Conservation (phyloP, 2,113 vertebrate genomes). For the Guaruba guarouba region DNA sequence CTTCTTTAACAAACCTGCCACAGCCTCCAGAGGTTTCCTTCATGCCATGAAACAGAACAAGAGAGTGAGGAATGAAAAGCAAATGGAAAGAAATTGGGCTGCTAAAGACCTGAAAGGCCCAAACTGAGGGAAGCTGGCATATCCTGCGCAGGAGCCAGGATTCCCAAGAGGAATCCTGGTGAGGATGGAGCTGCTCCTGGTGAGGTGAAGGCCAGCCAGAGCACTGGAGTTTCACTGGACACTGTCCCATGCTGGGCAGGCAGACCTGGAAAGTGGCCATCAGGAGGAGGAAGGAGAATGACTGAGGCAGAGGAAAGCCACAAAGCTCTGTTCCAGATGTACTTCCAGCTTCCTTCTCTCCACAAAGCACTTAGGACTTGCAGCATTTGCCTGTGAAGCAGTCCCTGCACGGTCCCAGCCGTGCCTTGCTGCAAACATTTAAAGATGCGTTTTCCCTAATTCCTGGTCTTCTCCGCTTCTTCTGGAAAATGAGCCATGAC, state of each 20-base stretch:
- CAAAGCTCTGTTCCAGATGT: neutral
- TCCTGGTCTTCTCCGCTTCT: neutral
- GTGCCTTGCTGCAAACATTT: neutral
- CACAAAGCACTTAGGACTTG: neutral
- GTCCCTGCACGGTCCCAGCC: neutral
- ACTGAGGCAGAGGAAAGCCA: neutral
- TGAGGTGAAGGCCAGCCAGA: neutral
- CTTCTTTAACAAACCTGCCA: neutral
- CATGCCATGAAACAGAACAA: neutral
- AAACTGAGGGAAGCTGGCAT: neutral
- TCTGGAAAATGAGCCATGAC: slow-evolving; percentile 57
- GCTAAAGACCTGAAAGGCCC: neutral
- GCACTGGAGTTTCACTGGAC: fast-evolving
- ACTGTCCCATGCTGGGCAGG: fast-evolving
- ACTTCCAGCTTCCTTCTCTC: neutral
- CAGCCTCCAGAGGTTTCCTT: neutral
- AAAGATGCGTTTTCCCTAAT: neutral
- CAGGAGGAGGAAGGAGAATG: neutral
- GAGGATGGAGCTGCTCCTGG: neutral
- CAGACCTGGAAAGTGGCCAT: neutral
- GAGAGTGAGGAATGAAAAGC: neutral
- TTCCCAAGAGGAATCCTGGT: neutral
- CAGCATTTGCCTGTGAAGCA: neutral
- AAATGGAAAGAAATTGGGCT: neutral
- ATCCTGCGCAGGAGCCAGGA: neutral